These are phyloP conservation scores for Parazoanthus swiftii DNA, from an alignment of 92 coral and sea anemone species.

Conservation along the genomic window DNA sequence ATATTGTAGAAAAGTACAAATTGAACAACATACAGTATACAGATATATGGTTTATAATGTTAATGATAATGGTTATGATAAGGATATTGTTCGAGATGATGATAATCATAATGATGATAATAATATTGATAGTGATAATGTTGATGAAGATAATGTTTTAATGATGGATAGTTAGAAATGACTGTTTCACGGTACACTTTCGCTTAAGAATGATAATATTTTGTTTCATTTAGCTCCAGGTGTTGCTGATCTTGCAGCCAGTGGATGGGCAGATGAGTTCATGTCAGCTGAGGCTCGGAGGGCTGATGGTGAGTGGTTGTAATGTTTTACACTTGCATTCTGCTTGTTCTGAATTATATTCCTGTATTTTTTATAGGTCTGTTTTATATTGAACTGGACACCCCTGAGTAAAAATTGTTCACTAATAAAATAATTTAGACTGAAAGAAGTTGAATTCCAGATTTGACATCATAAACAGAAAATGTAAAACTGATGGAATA, in stretches of 20 bases:
- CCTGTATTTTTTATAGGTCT: too few relatives aligned
- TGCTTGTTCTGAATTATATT: background rate
- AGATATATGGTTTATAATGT: background rate
- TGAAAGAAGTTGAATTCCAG: too few relatives aligned
- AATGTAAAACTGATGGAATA: too few relatives aligned
- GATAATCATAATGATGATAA: background rate
- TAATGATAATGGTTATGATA: background rate
- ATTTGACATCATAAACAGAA: too few relatives aligned
- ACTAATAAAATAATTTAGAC: too few relatives aligned
- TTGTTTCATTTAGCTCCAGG: constrained; percentile 70
- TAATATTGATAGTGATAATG: background rate
- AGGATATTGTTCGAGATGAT: background rate
- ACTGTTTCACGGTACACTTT: too few relatives aligned
- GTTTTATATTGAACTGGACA: background rate
- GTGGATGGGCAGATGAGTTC: constrained; percentile 90
- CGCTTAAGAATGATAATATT: background rate
- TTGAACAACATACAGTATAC: too few relatives aligned
- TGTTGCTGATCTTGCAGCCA: constrained; percentile 80
- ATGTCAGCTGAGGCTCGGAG: constrained; percentile 74
- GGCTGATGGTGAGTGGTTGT: constrained; percentile 56
- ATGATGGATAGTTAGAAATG: too few relatives aligned
- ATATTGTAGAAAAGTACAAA: too few relatives aligned
- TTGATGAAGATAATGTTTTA: too few relatives aligned
- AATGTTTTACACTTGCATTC: background rate
- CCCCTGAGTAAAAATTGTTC: too few relatives aligned